These are phyloP conservation scores for Uria lomvia DNA, from an alignment of 2,113 vertebrate genomes.

Conservation along the genomic window DNA sequence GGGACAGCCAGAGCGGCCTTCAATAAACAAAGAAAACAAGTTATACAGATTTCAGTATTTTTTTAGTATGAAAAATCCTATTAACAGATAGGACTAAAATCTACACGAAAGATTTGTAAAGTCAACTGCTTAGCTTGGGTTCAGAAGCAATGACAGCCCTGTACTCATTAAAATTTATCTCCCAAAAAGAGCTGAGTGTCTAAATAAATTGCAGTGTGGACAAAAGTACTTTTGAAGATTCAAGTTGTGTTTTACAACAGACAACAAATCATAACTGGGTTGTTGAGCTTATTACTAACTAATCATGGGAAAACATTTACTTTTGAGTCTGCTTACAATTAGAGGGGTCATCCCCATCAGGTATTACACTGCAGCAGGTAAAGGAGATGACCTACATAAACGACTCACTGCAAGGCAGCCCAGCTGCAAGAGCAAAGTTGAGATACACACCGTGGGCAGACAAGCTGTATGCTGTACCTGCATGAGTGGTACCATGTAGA, in stretches of 20 bases:
- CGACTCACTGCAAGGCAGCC: background rate
- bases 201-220: background rate
- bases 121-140: background rate
- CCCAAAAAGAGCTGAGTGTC: background rate
- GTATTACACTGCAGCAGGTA: background rate
- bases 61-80: background rate
- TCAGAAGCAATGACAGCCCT: background rate
- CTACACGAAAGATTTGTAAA: background rate
- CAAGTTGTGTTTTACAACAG: background rate
- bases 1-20: constrained; percentile 97
- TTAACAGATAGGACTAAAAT: background rate
- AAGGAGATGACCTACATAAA: background rate
- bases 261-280: background rate
- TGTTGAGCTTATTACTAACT: background rate
- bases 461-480: background rate
- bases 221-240: background rate
- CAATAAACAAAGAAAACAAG: background rate
- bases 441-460: background rate
- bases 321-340: background rate
- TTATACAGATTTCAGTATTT: background rate
- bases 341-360: background rate
- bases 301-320: background rate
- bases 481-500: background rate
- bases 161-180: background rate
- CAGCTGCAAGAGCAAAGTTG: background rate